These are phyloP conservation scores for Gastrophryne carolinensis DNA, from an alignment of 2,797 vertebrate genomes.

Conservation along the genomic window DNA sequence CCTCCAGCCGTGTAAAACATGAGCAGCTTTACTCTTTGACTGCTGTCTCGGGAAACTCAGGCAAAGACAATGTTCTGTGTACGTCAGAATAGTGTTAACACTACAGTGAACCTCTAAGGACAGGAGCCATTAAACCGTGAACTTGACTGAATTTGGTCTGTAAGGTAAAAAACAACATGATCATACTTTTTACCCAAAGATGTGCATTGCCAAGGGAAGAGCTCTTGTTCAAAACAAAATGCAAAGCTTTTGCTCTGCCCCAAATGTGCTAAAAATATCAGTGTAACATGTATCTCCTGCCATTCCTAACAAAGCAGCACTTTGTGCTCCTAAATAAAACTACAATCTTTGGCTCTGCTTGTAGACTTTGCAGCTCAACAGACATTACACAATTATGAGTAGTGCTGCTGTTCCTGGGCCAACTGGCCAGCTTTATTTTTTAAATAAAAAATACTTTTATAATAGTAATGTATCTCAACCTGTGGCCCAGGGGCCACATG, in stretches of 20 bases:
- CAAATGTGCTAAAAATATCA: not conserved
- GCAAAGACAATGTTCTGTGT: constrained; percentile 12
- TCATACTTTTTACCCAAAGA: not conserved
- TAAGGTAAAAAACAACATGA: constrained; percentile 2
- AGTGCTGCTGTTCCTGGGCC: too few relatives aligned
- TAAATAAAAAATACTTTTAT: too few relatives aligned
- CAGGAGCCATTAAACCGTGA: constrained; percentile 32
- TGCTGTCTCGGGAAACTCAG: not conserved
- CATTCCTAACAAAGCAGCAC: too few relatives aligned
- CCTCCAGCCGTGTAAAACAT: not conserved
- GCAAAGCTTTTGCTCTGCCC: not conserved
- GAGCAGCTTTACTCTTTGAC: not conserved
- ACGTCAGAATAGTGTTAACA: constrained; percentile 23
- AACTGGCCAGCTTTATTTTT: too few relatives aligned
- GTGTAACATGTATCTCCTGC: too few relatives aligned
- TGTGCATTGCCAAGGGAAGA: constrained; percentile 1
- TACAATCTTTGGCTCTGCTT: too few relatives aligned
- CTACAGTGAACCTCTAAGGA: constrained; percentile 27
- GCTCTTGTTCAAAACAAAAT: not conserved
- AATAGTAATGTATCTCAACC: too few relatives aligned
- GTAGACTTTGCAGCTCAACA: too few relatives aligned
- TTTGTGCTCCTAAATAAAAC: too few relatives aligned
- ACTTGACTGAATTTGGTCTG: constrained; percentile 6
- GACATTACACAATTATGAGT: too few relatives aligned
- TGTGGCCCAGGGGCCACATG: too few relatives aligned